Percentiles rank a stretch among this genome's conserved stretches.
Evolutionary conservation across 1,140 invertebrate genomes (phyloP).

Genomic region (Drosophila repleta): DNA sequence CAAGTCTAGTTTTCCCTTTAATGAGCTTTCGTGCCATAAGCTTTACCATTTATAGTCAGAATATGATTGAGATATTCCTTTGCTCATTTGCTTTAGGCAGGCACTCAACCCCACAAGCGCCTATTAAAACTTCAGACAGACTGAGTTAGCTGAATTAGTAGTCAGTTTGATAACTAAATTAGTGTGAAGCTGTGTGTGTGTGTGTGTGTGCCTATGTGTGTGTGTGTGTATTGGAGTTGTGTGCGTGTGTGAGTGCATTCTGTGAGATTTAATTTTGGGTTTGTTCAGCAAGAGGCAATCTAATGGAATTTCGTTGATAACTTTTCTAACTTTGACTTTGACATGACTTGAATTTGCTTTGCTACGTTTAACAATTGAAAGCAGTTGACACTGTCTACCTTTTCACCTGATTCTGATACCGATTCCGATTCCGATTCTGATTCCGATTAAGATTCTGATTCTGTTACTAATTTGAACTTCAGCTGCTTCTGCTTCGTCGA

Average conservation of each 20-base stretch:
- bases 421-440: slow-evolving; percentile 28
- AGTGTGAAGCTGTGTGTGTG: slow-evolving; percentile 7
- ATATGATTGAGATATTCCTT: background rate
- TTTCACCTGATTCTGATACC: slow-evolving; percentile 68
- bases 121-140: background rate
- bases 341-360: slow-evolving; percentile 25
- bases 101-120: background rate
- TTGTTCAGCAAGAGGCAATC: background rate
- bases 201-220: background rate
- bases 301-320: slow-evolving; percentile 20
- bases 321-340: slow-evolving; percentile 27
- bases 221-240: background rate
- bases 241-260: slow-evolving; percentile 9
- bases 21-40: too few relatives aligned
- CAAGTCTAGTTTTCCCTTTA: too few relatives aligned
- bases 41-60: background rate
- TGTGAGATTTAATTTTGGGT: background rate
- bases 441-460: slow-evolving; percentile 46
- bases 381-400: slow-evolving; percentile 14
- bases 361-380: slow-evolving; percentile 58
- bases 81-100: background rate
- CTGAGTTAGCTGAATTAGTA: slow-evolving; percentile 24
- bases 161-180: slow-evolving; percentile 17
- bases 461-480: slow-evolving; percentile 59
- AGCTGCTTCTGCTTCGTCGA: slow-evolving; percentile 35